Percentiles rank a stretch among this genome's conserved stretches.
These are phyloP conservation scores for Archips crataeganus DNA, from an alignment of 2,888 invertebrate genomes.

Conservation along the genomic window DNA sequence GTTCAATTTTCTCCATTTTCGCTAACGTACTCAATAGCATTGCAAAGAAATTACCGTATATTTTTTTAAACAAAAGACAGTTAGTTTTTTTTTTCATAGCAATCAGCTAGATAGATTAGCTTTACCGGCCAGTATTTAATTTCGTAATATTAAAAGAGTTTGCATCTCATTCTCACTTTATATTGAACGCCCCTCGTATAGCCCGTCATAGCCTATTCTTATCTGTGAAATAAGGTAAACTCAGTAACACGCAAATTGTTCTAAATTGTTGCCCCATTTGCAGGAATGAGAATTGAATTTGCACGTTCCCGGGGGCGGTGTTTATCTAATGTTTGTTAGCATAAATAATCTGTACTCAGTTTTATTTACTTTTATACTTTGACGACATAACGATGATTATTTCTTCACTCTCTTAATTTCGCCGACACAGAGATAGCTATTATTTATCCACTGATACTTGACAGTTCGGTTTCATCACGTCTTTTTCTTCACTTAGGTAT, in stretches of 20 bases:
- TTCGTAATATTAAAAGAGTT: too few species aligned
- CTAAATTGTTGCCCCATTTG: constrained; percentile 30
- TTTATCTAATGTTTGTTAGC: background rate
- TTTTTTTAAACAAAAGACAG: too few species aligned
- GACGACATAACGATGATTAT: background rate
- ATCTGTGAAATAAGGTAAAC: constrained; percentile 30
- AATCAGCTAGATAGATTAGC: too few species aligned
- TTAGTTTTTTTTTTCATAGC: too few species aligned
- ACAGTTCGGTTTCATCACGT: background rate
- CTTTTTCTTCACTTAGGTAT: background rate
- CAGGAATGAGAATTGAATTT: constrained; percentile 22
- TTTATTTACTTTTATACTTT: constrained; percentile 5
- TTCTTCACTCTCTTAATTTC: background rate
- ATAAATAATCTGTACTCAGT: background rate
- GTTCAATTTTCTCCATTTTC: too few species aligned
- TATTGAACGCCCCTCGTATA: too few species aligned
- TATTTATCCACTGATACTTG: background rate
- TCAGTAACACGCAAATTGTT: constrained; percentile 34
- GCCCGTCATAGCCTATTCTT: constrained; percentile 40
- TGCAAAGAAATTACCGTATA: too few species aligned
- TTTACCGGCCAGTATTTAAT: too few species aligned
- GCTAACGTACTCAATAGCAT: too few species aligned
- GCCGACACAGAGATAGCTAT: too few species aligned
- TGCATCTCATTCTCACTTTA: too few species aligned
- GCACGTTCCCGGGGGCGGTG: constrained; percentile 20